Conservation (phyloP, 2,888 invertebrate species). For the Lordiphosa andalusiaca region DNA sequence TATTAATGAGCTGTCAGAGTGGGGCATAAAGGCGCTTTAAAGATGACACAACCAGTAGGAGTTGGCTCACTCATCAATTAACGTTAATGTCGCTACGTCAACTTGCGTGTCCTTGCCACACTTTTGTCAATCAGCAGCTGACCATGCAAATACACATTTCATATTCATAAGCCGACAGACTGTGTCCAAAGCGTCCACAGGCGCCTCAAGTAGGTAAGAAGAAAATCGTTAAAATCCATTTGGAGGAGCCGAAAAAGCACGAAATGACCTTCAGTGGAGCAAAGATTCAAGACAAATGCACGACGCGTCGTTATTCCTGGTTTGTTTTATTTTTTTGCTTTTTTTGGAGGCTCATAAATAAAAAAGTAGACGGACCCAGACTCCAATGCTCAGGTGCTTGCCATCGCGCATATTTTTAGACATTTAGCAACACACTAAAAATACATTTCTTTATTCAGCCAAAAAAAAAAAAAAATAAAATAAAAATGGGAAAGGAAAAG, state of each 20-base stretch:
- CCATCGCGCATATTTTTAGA: slow-evolving; percentile 65
- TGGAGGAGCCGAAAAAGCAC: slow-evolving; percentile 38
- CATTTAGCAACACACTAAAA: slow-evolving; percentile 70
- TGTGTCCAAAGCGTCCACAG: slow-evolving; percentile 42
- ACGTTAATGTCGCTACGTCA: slow-evolving; percentile 38
- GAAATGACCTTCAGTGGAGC: slow-evolving; percentile 58
- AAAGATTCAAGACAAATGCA: slow-evolving; percentile 40
- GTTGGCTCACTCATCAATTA: slow-evolving; percentile 63
- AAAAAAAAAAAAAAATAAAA: slow-evolving; percentile 13
- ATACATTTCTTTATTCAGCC: slow-evolving; percentile 57
- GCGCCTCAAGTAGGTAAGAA: slow-evolving; percentile 38
- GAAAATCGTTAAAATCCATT: slow-evolving; percentile 71
- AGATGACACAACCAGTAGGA: slow-evolving; percentile 25
- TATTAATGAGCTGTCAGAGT: slow-evolving; percentile 68
- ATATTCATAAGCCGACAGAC: slow-evolving; percentile 61
- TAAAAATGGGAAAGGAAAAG: slow-evolving; percentile 10
- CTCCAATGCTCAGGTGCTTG: slow-evolving; percentile 38
- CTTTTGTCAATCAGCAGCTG: slow-evolving; percentile 67
- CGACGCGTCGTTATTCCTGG: slow-evolving; percentile 23
- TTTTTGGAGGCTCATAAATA: slow-evolving; percentile 65
- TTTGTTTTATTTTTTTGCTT: slow-evolving; percentile 6
- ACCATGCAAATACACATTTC: slow-evolving; percentile 60
- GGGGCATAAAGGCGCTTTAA: slow-evolving; percentile 28
- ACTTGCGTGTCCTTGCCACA: slow-evolving; percentile 65
- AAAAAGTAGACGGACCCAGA: slow-evolving; percentile 42